Evolutionary conservation across 2,113 vertebrate genomes (phyloP).

Genomic region (Budorcas taxicolor): DNA sequence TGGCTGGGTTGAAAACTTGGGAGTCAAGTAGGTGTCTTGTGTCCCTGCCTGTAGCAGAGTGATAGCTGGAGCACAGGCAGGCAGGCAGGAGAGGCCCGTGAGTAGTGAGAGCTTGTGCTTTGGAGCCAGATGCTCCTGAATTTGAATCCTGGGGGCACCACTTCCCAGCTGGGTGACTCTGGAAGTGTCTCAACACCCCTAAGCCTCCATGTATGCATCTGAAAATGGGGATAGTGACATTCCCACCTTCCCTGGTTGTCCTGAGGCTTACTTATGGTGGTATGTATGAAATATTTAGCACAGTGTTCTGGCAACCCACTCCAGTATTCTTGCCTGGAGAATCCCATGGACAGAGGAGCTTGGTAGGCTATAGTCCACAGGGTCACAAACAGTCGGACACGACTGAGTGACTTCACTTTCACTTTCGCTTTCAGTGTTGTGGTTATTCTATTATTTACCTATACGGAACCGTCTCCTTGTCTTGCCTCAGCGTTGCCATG

Average conservation of each 20-base stretch:
- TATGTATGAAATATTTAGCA: neutral
- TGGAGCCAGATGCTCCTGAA: neutral
- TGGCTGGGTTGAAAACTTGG: neutral
- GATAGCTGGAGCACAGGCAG: rapidly evolving
- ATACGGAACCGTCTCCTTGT: neutral
- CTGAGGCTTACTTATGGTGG: neutral
- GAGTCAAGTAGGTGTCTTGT: neutral
- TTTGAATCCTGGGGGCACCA: neutral
- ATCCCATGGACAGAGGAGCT: no score
- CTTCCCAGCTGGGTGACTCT: neutral
- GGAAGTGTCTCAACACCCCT: neutral
- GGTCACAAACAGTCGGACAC: no score
- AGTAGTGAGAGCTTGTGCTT: neutral
- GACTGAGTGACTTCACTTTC: no score
- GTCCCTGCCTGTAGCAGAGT: neutral
- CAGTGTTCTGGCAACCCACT: neutral
- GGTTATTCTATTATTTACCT: neutral
- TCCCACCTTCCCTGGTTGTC: neutral
- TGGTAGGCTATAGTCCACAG: no score
- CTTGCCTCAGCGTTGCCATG: neutral
- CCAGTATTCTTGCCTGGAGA: no score
- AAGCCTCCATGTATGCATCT: neutral
- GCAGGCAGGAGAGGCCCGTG: neutral
- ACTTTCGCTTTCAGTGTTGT: neutral
- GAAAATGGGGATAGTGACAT: neutral